Conservation (phyloP, 2,113 vertebrate species). For the Fregetta grallaria region DNA sequence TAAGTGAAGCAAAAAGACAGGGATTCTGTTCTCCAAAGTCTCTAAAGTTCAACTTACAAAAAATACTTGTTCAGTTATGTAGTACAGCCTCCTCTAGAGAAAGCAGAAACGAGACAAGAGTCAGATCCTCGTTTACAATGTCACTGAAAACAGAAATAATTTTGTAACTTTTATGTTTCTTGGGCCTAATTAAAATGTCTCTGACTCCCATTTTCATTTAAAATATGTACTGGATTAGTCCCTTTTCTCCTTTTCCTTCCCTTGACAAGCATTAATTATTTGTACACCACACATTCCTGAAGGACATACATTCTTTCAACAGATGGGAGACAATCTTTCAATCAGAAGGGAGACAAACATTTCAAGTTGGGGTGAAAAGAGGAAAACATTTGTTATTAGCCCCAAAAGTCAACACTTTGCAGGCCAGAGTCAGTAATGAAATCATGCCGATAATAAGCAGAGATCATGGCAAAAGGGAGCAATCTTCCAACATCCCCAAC, state of each 20-base stretch:
- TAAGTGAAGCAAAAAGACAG: background rate
- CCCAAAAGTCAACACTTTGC: background rate
- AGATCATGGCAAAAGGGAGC: background rate
- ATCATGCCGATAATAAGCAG: background rate
- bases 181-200: background rate
- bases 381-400: background rate
- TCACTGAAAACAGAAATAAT: background rate
- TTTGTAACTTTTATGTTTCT: background rate
- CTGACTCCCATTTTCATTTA: background rate
- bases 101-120: background rate
- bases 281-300: background rate
- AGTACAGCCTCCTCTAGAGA: background rate
- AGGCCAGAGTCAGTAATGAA: background rate
- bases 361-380: background rate
- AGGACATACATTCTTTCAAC: background rate
- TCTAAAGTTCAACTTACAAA: slow-evolving; percentile 1
- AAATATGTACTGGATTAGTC: background rate
- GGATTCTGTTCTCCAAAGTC: slow-evolving; percentile 1
- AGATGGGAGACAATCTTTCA: too few species aligned
- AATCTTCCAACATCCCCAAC: background rate
- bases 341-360: background rate
- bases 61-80: background rate
- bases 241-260: background rate
- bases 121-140: background rate
- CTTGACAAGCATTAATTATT: background rate